A percentile compares a stretch with the other conserved stretches of the same genome.
phyloP scores from a whole-genome alignment of 2,888 invertebrate genomes.

The Pherbina coryleti region DNA sequence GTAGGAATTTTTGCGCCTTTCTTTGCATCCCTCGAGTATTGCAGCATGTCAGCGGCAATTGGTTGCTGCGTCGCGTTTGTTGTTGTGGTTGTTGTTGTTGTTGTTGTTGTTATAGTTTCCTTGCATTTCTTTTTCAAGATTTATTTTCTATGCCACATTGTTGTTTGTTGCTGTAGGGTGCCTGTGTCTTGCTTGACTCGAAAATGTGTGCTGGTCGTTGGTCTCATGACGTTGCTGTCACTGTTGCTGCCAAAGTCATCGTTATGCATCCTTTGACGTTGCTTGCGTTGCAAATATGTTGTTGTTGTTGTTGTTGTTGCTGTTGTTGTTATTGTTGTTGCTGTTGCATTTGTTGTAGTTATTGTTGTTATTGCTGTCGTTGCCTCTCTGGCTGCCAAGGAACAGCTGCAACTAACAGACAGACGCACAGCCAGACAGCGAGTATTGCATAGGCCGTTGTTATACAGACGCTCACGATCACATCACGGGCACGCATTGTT shows the following conservation, averaged over 20 bases:
- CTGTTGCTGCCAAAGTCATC: neutral
- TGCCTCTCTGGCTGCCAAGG: neutral
- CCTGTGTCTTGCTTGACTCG: constrained; percentile 29
- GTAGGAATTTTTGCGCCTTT: constrained; percentile 21
- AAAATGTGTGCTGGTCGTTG: constrained; percentile 65
- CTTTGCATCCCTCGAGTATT: neutral
- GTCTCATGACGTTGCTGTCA: constrained; percentile 46
- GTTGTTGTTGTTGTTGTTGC: neutral
- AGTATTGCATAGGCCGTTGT: neutral
- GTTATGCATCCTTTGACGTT: constrained; percentile 25
- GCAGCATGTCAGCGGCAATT: neutral
- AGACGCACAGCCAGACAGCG: neutral
- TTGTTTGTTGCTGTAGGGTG: constrained; percentile 16
- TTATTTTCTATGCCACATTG: neutral
- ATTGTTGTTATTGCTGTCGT: neutral
- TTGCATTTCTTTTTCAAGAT: too few relatives aligned
- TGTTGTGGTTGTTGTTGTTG: neutral
- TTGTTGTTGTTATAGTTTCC: neutral
- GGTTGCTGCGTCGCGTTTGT: neutral
- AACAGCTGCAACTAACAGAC: constrained; percentile 27
- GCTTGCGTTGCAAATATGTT: constrained; percentile 11
- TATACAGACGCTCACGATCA: too few relatives aligned
- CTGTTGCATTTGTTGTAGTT: neutral
- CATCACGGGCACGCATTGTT: too few relatives aligned
- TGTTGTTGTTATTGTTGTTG: too few relatives aligned